These are phyloP conservation scores for Horisme vitalbata DNA, from an alignment of 2,888 invertebrate species.

Conservation along the genomic window DNA sequence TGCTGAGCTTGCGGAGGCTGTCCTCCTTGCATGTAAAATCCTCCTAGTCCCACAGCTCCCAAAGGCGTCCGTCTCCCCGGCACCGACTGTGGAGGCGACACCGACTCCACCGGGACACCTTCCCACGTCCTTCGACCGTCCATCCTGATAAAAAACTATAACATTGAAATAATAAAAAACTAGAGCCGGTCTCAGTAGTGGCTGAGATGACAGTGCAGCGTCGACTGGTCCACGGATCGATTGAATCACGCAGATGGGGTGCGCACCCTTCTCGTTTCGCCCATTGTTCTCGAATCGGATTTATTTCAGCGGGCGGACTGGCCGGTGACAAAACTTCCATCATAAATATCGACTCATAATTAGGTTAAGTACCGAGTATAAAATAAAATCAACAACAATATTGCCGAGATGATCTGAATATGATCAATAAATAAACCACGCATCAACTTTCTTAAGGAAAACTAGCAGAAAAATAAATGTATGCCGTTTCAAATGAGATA, in stretches of 20 bases:
- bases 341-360: slow-evolving; percentile 47
- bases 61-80: slow-evolving; percentile 89
- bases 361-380: slow-evolving; percentile 15
- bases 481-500: slow-evolving; percentile 17
- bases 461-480: slow-evolving; percentile 2
- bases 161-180: slow-evolving; percentile 58
- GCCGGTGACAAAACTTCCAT: slow-evolving; percentile 43
- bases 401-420: not conserved
- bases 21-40: slow-evolving; percentile 91
- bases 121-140: slow-evolving; percentile 79
- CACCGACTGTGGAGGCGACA: slow-evolving; percentile 83
- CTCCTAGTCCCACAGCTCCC: slow-evolving; percentile 92
- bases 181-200: slow-evolving; percentile 44
- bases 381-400: slow-evolving; percentile 1
- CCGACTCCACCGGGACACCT: slow-evolving; percentile 73
- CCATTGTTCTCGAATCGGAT: slow-evolving; percentile 75
- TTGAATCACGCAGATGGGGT: slow-evolving; percentile 78
- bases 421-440: slow-evolving; percentile 10
- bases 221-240: slow-evolving; percentile 75
- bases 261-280: slow-evolving; percentile 80
- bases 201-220: slow-evolving; percentile 63
- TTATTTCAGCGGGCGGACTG: slow-evolving; percentile 58
- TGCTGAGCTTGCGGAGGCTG: slow-evolving; percentile 79
- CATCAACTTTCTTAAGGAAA: slow-evolving; percentile 19
- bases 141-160: slow-evolving; percentile 53